Conservation (phyloP, 2,113 vertebrate genomes). For the Plestiodon gilberti region DNA sequence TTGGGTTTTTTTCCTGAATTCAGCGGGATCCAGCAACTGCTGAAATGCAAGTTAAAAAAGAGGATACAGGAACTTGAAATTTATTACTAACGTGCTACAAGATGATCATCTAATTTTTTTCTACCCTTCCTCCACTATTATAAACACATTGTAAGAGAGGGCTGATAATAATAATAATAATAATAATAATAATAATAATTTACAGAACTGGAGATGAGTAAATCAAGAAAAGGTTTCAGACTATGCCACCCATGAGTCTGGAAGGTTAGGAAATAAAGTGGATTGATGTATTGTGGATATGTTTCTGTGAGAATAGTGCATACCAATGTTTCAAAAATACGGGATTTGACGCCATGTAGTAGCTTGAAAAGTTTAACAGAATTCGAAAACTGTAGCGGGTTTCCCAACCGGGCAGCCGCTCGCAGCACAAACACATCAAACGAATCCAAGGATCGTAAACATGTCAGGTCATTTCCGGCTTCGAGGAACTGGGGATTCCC, state of each 20-base stretch:
- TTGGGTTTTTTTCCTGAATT: not conserved
- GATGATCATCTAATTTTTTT: not conserved
- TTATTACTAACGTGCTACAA: not conserved
- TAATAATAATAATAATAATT: not conserved
- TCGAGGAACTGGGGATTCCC: too few species aligned
- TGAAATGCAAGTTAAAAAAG: not conserved
- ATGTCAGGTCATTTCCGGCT: too few species aligned
- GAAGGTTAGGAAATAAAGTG: too few species aligned
- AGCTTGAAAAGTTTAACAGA: too few species aligned
- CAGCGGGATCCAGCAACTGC: not conserved
- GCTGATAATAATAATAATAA: too few species aligned
- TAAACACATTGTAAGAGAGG: not conserved
- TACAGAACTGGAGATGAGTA: not conserved
- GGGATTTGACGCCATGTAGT: too few species aligned
- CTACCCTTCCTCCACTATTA: not conserved
- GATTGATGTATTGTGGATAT: not conserved
- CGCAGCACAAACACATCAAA: too few species aligned
- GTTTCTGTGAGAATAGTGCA: not conserved
- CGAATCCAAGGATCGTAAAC: too few species aligned
- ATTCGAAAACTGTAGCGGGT: too few species aligned
- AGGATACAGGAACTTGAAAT: not conserved
- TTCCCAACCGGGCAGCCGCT: too few species aligned
- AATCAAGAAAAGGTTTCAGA: not conserved
- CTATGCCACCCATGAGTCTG: not conserved
- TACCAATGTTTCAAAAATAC: too few species aligned